phyloP scores from a whole-genome alignment of 2,113 vertebrate species.

The Neolamprologus devosi region DNA sequence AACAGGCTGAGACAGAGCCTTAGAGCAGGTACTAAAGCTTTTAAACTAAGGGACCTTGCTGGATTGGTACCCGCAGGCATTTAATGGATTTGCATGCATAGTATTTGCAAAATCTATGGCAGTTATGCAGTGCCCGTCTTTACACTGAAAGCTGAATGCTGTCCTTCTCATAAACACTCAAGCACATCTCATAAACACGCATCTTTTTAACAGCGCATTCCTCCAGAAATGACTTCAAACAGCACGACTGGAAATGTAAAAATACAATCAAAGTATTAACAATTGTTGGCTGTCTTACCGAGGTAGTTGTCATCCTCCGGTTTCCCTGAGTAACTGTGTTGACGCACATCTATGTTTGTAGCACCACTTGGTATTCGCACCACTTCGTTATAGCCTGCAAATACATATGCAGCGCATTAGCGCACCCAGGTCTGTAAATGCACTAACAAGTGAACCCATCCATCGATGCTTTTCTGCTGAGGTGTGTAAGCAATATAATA shows the following conservation, averaged over 20 bases:
- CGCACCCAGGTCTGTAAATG: background rate
- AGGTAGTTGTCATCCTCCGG: slow-evolving; percentile 98
- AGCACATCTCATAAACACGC: background rate
- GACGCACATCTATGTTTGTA: slow-evolving; percentile 94
- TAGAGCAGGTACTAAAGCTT: background rate
- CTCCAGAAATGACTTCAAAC: background rate
- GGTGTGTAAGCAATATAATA: background rate
- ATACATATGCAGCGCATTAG: background rate
- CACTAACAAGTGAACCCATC: background rate
- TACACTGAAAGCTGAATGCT: background rate
- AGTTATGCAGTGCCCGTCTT: background rate
- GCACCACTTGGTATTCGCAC: slow-evolving; percentile 94
- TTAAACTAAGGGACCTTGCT: background rate
- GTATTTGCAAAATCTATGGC: background rate
- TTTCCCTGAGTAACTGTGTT: slow-evolving; percentile 97
- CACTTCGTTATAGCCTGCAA: slow-evolving; percentile 89
- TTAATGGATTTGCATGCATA: background rate
- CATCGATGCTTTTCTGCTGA: background rate
- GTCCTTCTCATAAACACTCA: background rate
- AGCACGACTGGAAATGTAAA: background rate
- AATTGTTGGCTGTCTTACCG: slow-evolving; percentile 73
- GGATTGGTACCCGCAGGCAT: slow-evolving; percentile 14
- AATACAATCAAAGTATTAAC: background rate
- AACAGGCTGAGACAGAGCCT: slow-evolving; percentile 14
- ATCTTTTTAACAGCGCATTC: background rate